Evolutionary conservation across 2,888 invertebrate species (phyloP).

Genomic region (Salticus scenicus): DNA sequence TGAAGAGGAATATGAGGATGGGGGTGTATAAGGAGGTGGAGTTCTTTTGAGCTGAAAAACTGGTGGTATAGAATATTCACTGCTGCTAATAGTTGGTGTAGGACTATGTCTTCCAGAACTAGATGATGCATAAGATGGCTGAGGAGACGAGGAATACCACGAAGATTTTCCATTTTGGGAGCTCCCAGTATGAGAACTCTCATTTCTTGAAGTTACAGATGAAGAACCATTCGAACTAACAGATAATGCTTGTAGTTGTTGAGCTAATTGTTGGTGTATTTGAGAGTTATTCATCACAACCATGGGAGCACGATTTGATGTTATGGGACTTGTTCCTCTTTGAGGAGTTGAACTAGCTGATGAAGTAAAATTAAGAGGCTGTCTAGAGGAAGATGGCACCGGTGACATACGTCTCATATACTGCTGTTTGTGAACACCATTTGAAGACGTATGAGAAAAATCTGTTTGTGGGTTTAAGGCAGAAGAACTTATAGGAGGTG

Average conservation of each 20-base stretch:
- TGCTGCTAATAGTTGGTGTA: slow-evolving; percentile 72
- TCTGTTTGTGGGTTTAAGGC: slow-evolving; percentile 66
- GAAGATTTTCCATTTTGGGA: slow-evolving; percentile 69
- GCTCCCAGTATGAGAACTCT: slow-evolving; percentile 78
- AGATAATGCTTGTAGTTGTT: slow-evolving; percentile 90
- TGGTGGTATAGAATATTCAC: slow-evolving; percentile 71
- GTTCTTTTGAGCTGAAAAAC: slow-evolving; percentile 66
- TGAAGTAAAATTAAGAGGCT: slow-evolving; percentile 57
- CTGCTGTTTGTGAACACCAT: slow-evolving; percentile 78
- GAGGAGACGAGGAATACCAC: slow-evolving; percentile 71
- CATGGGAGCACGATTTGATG: slow-evolving; percentile 83
- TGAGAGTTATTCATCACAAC: slow-evolving; percentile 78
- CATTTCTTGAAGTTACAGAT: slow-evolving; percentile 72
- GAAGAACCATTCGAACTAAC: slow-evolving; percentile 78
- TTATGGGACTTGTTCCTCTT: slow-evolving; percentile 81
- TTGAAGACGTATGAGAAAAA: slow-evolving; percentile 61
- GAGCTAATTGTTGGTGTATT: slow-evolving; percentile 86
- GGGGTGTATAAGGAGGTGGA: slow-evolving; percentile 70
- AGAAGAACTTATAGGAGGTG: slow-evolving; percentile 79
- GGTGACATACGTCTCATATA: slow-evolving; percentile 86
- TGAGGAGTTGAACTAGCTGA: slow-evolving; percentile 73
- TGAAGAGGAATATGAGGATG: slow-evolving; percentile 68
- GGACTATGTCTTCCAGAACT: slow-evolving; percentile 72
- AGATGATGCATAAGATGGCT: slow-evolving; percentile 72
- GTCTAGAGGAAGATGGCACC: slow-evolving; percentile 74